Evolutionary conservation across 1,140 invertebrate genomes (phyloP).

Genomic region (Zaprionus nigranus): DNA sequence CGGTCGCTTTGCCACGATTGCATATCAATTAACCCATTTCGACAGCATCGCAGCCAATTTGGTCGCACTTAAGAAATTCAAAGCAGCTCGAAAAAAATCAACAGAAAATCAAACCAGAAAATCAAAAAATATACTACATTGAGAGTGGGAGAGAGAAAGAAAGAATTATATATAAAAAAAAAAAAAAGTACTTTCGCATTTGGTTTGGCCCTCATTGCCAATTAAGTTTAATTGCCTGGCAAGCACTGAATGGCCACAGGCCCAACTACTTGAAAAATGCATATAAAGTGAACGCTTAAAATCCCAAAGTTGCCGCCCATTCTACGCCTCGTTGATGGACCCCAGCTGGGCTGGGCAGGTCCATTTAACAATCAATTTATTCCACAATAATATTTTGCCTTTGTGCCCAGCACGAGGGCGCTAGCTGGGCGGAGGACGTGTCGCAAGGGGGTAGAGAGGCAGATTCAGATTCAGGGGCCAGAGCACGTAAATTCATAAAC

Average conservation of each 20-base stretch:
- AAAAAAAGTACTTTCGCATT: slow-evolving; percentile 40
- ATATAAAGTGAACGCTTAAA: slow-evolving; percentile 66
- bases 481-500: slow-evolving; percentile 45
- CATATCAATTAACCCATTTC: slow-evolving; percentile 59
- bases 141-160: slow-evolving; percentile 11
- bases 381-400: slow-evolving; percentile 68
- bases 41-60: slow-evolving; percentile 40
- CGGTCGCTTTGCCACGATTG: slow-evolving; percentile 27
- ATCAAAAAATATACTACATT: slow-evolving; percentile 17
- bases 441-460: neutral
- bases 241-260: slow-evolving; percentile 41
- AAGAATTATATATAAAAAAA: neutral
- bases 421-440: neutral
- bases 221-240: slow-evolving; percentile 78
- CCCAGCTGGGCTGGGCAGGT: slow-evolving; percentile 9
- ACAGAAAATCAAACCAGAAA: slow-evolving; percentile 29
- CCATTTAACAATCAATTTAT: slow-evolving; percentile 82
- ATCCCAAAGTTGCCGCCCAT: slow-evolving; percentile 39
- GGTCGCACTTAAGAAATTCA: slow-evolving; percentile 50
- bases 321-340: neutral
- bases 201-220: slow-evolving; percentile 64
- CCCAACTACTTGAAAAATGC: slow-evolving; percentile 73
- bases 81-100: slow-evolving; percentile 37
- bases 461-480: slow-evolving; percentile 15
- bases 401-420: slow-evolving; percentile 30